Evolutionary conservation across 2,113 vertebrate genomes (phyloP).

Genomic region (Grammomys dolichurus): DNA sequence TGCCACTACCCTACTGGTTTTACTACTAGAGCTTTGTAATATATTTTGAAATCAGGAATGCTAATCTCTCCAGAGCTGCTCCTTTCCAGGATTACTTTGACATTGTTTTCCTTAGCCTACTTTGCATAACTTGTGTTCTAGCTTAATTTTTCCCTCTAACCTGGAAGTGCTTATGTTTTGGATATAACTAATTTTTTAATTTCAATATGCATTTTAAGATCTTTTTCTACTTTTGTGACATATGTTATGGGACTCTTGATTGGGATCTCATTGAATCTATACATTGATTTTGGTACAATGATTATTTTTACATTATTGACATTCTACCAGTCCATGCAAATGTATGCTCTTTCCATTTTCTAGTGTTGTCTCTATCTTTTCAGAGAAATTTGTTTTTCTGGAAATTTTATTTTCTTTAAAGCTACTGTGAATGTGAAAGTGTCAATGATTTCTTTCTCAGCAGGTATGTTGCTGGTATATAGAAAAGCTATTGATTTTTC

Average conservation of each 20-base stretch:
- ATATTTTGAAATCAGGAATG: background rate
- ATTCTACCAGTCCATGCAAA: background rate
- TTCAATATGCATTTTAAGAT: background rate
- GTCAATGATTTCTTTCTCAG: background rate
- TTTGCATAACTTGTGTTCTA: background rate
- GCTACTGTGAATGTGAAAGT: background rate
- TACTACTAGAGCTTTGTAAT: background rate
- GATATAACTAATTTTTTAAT: background rate
- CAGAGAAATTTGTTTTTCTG: background rate
- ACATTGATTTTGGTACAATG: background rate
- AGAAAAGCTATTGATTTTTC: background rate
- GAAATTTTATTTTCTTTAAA: background rate
- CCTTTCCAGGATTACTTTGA: background rate
- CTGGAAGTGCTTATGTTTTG: background rate
- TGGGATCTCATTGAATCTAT: background rate
- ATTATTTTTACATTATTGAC: background rate
- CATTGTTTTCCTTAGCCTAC: background rate
- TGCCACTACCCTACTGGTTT: background rate
- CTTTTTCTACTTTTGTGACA: background rate
- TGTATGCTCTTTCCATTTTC: background rate
- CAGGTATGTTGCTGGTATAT: background rate
- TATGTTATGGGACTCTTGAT: background rate
- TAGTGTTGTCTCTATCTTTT: background rate
- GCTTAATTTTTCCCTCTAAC: background rate
- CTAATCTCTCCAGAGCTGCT: background rate